These are phyloP conservation scores for Sakesphorus luctuosus DNA, from an alignment of 2,113 vertebrate genomes.

Conservation along the genomic window DNA sequence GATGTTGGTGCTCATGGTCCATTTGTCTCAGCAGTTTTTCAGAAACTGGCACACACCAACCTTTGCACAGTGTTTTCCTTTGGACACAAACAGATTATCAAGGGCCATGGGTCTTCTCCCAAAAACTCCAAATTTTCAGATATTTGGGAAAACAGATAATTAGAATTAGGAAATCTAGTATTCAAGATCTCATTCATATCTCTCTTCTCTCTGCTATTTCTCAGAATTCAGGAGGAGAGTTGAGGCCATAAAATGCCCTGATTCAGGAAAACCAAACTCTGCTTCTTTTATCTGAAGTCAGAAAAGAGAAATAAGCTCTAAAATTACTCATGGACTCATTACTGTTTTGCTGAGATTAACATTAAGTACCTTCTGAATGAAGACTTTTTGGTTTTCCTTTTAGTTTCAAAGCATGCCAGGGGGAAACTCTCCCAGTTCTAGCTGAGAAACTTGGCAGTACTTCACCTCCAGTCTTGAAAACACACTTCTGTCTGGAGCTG, in stretches of 20 bases:
- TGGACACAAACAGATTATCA: neutral
- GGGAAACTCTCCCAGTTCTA: neutral
- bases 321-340: neutral
- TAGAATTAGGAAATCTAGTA: neutral
- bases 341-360: neutral
- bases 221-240: neutral
- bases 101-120: neutral
- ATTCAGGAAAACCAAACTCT: neutral
- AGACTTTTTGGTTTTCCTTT: neutral
- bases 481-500: neutral
- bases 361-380: neutral
- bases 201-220: neutral
- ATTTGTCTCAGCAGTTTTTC: neutral
- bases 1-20: neutral
- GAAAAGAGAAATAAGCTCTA: neutral
- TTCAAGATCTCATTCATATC: neutral
- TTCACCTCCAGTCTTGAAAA: neutral
- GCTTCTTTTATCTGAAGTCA: neutral
- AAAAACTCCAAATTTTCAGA: neutral
- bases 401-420: neutral
- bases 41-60: neutral
- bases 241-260: neutral
- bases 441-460: neutral
- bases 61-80: neutral
- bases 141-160: neutral